Evolutionary conservation across 2,888 invertebrate species (phyloP), one percentile per base, ranked within the genome.

Genomic region (Ichneumoninae sp.): DNA sequence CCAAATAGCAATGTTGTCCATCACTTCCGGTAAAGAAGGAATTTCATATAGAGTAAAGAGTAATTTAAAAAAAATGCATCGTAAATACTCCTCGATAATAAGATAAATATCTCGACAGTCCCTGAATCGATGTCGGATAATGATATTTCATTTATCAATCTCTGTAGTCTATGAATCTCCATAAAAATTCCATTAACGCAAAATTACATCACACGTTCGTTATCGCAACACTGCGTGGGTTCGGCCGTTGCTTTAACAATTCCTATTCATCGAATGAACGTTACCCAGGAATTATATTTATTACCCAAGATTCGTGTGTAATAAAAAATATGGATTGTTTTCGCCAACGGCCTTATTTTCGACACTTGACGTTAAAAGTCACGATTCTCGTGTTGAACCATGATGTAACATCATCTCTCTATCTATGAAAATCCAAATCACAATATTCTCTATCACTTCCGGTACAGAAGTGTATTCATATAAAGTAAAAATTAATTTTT

Each of bases 301-400:
- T 79, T 65, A 79, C 26, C 26, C 7, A 60, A 26, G 26, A 69
- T 76, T 33, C 16, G 10, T 76, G n/a, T 22, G 19, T 47, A 26
- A 30, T 52, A 47, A 16, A 57, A 16, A 44, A 30, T 81, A 75
- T 19, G 47, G 19, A 26, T n/a, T 65, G 74, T 79, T 69, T 54
- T 50, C 68, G 26, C 40, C 36, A 30, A 71, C 82, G 87, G 83
- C 86, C 89, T 87, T 87, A 85, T 91, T 93, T 93, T 93, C 91
- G 93, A 93, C 93, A 92, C 91, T 92, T 93, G 93, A 93, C 93
- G 93, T 93, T 93, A 93, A 93, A 93, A 93, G 91, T 93, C 92
- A 93, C 90, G 91, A 90, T 89, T 91, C 90, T 91, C 92, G 92
- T 92, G 93, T 91, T 89, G 81, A 76, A 90, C 90, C 1, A 26